A percentile compares a stretch with the other conserved stretches of the same genome.
These are phyloP conservation scores for Umimayanthus chanpuru DNA, from an alignment of 92 coral and sea anemone species.

Conservation along the genomic window DNA sequence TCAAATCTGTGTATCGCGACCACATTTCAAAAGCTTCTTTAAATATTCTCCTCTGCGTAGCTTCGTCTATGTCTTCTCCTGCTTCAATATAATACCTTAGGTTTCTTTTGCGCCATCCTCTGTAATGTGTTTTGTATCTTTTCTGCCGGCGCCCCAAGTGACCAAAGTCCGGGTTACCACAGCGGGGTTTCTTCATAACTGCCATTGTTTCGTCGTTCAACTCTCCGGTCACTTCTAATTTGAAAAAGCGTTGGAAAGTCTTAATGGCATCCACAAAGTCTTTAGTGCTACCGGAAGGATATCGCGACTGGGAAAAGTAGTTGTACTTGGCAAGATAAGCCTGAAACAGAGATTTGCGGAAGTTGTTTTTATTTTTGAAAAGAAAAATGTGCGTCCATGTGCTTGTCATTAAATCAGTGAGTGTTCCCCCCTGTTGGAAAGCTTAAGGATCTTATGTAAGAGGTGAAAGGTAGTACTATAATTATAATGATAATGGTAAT, in stretches of 20 bases:
- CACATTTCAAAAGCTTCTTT: background rate
- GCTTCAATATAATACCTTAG: background rate
- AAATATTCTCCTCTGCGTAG: background rate
- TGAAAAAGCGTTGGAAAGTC: background rate
- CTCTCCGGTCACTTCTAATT: background rate
- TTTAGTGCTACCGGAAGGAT: background rate
- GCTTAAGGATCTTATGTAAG: too few relatives aligned
- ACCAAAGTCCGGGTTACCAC: background rate
- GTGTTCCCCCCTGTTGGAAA: too few relatives aligned
- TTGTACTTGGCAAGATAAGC: background rate
- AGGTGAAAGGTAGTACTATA: too few relatives aligned
- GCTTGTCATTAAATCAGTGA: too few relatives aligned
- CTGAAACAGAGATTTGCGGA: background rate
- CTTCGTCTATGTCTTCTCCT: background rate
- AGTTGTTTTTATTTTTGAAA: too few relatives aligned
- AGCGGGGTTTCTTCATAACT: background rate
- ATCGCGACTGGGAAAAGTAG: background rate
- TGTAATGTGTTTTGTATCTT: background rate
- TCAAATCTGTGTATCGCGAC: background rate
- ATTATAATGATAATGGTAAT: too few relatives aligned
- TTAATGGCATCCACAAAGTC: background rate
- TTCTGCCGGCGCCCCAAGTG: background rate
- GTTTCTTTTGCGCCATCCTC: background rate
- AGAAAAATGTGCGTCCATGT: too few relatives aligned
- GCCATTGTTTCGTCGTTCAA: background rate